Evolutionary conservation across 2,797 vertebrate species (phyloP), one percentile per base, ranked within the genome.

Genomic region (Falco peregrinus): DNA sequence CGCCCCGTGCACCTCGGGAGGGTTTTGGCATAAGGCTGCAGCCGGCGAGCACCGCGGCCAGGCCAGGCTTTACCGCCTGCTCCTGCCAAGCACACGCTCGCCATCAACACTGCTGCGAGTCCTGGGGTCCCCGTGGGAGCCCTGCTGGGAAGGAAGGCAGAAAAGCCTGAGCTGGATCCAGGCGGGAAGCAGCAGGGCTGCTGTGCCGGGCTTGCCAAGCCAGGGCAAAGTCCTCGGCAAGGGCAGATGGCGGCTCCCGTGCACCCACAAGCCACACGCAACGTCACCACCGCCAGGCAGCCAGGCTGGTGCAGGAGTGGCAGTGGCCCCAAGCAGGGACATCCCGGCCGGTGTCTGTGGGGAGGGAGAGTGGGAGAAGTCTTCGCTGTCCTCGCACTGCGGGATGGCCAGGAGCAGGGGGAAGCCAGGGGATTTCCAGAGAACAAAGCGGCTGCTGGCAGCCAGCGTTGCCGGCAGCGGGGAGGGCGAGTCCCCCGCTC

Each of bases 401-500:
- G 4, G 73, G 79, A 57, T 6, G 43, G 81, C 50, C 22, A 7
- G 93, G 67, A 89, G 79, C 41, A 47, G 10, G 47, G 73, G 68
- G 59, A 93, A 88, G 90, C 3, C 83, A 26, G 92, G 95, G 94
- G 94, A 74, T 95, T 95, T 96, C 93, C 95, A 91, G 93, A 91
- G 96, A 97, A 97, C 95, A 97, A 96, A 96, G 96, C 75, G 2
- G 94, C 75, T 96, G 84, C 95, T 85, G 94, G 94, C 95, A 73
- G 91, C 41, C 92, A 31, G 90, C 68, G 3, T 0, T 16, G 63
- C 74, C 11, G 28, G 76, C 5, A 7, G 85, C 3, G n/a, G 84
- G 92, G 96, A 92, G 96, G 93, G 96, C 25, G 31, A 87, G 61
- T 59, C 84, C 64, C 88, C 87, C 11, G 29, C 85, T 82, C 90